A percentile compares a stretch with the other conserved stretches of the same genome.
phyloP scores from a whole-genome alignment of 2,113 vertebrate genomes.

The Lamprotornis superbus region DNA sequence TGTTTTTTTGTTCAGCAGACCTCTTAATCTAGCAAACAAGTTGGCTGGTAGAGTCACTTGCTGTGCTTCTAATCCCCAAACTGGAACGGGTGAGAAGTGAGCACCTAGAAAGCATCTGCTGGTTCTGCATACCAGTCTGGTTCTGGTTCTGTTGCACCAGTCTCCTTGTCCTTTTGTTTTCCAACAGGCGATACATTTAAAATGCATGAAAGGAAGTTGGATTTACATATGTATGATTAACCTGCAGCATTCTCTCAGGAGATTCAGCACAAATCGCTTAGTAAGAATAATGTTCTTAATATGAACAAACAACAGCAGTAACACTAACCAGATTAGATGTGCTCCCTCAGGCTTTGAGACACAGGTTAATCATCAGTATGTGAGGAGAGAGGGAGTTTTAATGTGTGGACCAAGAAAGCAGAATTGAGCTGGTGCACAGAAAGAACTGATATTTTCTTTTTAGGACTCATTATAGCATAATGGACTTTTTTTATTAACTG shows the following conservation, averaged over 20 bases:
- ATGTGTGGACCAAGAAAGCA: background rate
- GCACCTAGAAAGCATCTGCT: background rate
- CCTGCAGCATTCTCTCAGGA: background rate
- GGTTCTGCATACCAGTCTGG: background rate
- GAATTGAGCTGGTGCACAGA: background rate
- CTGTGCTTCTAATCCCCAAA: background rate
- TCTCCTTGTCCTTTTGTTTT: background rate
- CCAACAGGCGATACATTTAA: background rate
- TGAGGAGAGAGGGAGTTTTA: background rate
- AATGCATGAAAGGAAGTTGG: background rate
- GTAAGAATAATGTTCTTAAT: background rate
- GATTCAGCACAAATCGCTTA: background rate
- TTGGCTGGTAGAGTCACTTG: background rate
- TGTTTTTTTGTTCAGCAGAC: background rate
- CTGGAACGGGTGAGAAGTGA: background rate
- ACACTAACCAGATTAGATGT: slow-evolving; percentile 2
- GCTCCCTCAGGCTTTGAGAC: background rate
- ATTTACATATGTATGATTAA: slow-evolving; percentile 1
- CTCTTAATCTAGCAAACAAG: background rate
- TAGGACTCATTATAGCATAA: background rate
- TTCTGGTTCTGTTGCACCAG: background rate
- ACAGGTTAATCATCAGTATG: background rate
- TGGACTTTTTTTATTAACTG: background rate
- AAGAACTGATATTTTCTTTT: background rate
- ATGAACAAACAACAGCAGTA: background rate